Percentiles rank a stretch among this genome's conserved stretches.
Evolutionary conservation across 2,797 vertebrate species (phyloP).

Genomic region (Dermochelys coriacea): DNA sequence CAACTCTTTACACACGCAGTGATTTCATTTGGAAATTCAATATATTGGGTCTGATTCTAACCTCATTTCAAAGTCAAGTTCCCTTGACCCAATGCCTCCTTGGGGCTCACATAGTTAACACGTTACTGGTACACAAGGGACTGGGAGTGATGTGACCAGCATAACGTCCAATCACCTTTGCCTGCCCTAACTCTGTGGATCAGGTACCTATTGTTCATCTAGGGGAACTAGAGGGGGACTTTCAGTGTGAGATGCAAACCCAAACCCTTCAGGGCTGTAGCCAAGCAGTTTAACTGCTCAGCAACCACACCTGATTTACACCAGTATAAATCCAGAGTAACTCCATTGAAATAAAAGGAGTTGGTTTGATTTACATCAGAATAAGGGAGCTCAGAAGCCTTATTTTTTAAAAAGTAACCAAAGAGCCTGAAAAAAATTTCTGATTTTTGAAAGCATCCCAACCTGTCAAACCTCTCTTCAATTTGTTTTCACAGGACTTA

Average conservation of each 20-base stretch:
- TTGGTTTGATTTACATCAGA: background rate
- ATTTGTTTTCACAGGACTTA: constrained; percentile 41
- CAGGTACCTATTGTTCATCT: background rate
- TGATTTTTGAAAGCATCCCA: background rate
- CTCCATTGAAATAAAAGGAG: background rate
- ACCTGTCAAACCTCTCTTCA: background rate
- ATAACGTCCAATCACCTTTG: background rate
- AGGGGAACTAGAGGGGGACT: background rate
- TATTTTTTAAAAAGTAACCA: constrained; percentile 6
- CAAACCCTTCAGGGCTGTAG: background rate
- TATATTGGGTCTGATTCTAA: background rate
- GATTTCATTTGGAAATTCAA: background rate
- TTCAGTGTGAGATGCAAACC: background rate
- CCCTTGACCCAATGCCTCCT: background rate
- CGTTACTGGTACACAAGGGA: background rate
- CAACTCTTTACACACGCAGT: rapidly evolving
- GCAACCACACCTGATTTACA: background rate
- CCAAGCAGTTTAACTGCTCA: background rate
- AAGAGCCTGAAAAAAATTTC: constrained; percentile 4
- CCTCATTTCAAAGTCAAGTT: background rate
- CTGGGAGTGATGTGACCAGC: background rate
- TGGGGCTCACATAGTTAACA: background rate
- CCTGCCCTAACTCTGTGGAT: background rate
- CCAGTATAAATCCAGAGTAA: background rate
- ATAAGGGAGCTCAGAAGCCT: background rate